Conservation (phyloP, 2,797 vertebrate genomes). For the Poeciliopsis presidionis region DNA sequence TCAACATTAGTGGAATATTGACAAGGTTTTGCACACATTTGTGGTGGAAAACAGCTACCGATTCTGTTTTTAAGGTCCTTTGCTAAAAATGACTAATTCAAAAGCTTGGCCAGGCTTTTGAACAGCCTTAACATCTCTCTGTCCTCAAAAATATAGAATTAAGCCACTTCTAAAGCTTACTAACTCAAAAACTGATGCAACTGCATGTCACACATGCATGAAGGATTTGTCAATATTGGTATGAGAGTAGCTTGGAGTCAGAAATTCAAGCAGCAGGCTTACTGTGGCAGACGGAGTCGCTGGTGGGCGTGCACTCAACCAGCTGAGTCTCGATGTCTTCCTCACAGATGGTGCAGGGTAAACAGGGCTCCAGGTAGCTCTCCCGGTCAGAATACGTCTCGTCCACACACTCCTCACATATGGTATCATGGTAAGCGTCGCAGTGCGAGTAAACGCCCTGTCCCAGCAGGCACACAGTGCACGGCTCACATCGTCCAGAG, state of each 20-base stretch:
- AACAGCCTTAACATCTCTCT: not conserved
- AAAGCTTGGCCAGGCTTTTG: not conserved
- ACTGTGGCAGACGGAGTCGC: slow-evolving; percentile 88
- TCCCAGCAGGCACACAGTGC: slow-evolving; percentile 86
- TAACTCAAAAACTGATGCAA: not conserved
- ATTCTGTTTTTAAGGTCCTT: too few relatives aligned
- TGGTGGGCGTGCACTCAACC: slow-evolving; percentile 79
- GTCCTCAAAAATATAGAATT: not conserved
- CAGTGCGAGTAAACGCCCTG: slow-evolving; percentile 86
- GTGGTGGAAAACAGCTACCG: too few relatives aligned
- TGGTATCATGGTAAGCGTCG: slow-evolving; percentile 83
- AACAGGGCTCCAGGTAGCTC: slow-evolving; percentile 92
- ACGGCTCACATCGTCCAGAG: slow-evolving; percentile 77
- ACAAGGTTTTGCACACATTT: too few relatives aligned
- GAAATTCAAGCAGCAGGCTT: slow-evolving; percentile 31
- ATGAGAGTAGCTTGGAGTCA: not conserved
- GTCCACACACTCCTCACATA: slow-evolving; percentile 88
- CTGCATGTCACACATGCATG: not conserved
- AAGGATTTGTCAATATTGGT: not conserved
- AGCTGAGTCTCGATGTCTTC: slow-evolving; percentile 82
- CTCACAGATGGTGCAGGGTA: slow-evolving; percentile 94
- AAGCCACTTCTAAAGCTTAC: not conserved
- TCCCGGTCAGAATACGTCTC: slow-evolving; percentile 91
- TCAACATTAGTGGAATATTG: too few relatives aligned
- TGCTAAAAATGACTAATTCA: too few relatives aligned